Base-by-base conservation (phyloP, 1,140 invertebrate genomes). In the Branchinecta lindahli region DNA sequence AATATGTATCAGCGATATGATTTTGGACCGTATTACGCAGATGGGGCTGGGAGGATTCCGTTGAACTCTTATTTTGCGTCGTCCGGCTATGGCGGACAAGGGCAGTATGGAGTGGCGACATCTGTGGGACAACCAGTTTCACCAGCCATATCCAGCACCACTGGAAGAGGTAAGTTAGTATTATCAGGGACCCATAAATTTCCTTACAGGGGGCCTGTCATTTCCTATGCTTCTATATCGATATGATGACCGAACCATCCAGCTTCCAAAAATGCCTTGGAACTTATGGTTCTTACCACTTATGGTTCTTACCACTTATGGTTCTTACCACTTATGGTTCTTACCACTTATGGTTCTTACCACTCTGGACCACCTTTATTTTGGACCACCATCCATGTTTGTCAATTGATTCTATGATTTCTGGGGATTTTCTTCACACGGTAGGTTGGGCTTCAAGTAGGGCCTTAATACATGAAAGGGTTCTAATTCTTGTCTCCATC, bases 1-100 rank as follows among this genome's bases (percentile, higher is more conserved):
- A 61, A 61, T 61, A 61, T 61, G 52, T 61, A 61, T 61, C 52
- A 61, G 52, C 52, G 52, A 61, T 61, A 61, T 61, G 52, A 61
- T 61, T 61, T 61, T 61, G 52, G 52, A 61, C 18, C 52, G 12
- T 61, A 61, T 61, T 61, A 61, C 18, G 18, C 52, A 61, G 52
- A 61, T 61, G 52, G 52, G 1, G 52, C 52, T 15, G 18, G 52
- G 12, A 61, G 52, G 18, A 12, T 61, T 4, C 52, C 52, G 6
- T 20, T 61, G 52, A 61, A 61, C 52, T 61, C 52, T 61, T 61
- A 61, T 61, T 61, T 61, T 61, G 12, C 52, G 18, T 20, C 52
- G 1, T 15, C 52, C 18, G 18, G 52, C 2, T 61, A 61, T 61
- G 52, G 52, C 12, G 52, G 12, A 6, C 52, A 61, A 20, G 52